Evolutionary conservation across 1,140 invertebrate species (phyloP).

Genomic region (Oreohelix idahoensis): DNA sequence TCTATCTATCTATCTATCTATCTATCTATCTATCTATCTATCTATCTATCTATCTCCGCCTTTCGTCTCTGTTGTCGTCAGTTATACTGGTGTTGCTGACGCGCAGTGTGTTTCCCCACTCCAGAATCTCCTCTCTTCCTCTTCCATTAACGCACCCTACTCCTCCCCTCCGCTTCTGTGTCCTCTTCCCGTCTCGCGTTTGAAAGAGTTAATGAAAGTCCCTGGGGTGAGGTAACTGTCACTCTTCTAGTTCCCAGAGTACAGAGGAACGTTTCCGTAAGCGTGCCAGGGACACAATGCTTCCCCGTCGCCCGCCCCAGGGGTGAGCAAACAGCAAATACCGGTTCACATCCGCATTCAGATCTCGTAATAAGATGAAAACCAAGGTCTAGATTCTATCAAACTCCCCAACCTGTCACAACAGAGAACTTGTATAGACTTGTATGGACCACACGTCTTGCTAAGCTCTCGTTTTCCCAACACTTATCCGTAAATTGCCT

Average conservation of each 20-base stretch:
- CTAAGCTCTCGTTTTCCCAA: too few species aligned
- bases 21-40: too few species aligned
- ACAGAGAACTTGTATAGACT: neutral
- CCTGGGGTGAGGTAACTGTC: constrained; percentile 3
- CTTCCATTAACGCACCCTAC: neutral
- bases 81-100: too few species aligned
- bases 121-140: neutral
- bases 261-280: neutral
- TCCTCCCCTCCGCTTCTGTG: neutral
- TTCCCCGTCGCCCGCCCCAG: neutral
- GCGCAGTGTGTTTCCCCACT: neutral
- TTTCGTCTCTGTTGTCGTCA: too few species aligned
- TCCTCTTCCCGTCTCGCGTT: neutral
- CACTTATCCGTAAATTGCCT: too few species aligned
- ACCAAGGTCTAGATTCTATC: neutral
- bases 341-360: neutral
- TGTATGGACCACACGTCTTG: neutral
- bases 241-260: neutral
- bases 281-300: neutral
- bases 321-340: constrained; percentile 1
- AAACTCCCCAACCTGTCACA: neutral
- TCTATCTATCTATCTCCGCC: too few species aligned
- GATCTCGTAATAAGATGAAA: neutral
- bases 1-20: neutral
- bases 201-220: constrained; percentile 3